Evolutionary conservation across 1,140 invertebrate genomes (phyloP), one percentile per base, ranked within the genome.

Genomic region (Saccostrea echinata): DNA sequence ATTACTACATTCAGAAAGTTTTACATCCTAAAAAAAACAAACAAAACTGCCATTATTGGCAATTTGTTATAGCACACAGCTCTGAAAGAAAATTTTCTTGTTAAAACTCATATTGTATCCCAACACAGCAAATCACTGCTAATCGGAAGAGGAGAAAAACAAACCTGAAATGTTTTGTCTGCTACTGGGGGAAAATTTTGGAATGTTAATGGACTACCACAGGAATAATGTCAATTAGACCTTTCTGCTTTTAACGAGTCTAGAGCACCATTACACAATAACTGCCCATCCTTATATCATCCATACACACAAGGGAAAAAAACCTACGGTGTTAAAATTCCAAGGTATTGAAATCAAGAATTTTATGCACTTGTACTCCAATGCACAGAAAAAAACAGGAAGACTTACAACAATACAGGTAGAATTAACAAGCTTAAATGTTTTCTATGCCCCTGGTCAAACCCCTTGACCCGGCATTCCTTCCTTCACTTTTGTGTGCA

Each of bases 131-230:
- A 30, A 76, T 18, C 68, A 33, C 24, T 76, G 68, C 68, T 13
- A 76, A 76, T 76, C 16, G 27, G 68, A 33, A 33, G 12, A 76
- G 8, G 18, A n/a, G 16, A 61, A 43, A 76, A 76, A 76, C 68
- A 76, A 76, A 76, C 68, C 68, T 76, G 68, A 76, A 76, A 76
- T 16, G 55, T 61, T 61, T 76, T 76, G 68, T 76, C 68, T 76
- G 68, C 30, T 76, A 76, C 68, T 76, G 24, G 21, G 21, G 27
- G 24, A 76, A 76, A 76, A 18, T 76, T 33, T 76, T 30, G 68
- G 68, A 76, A 76, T 30, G 68, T 76, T 76, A 76, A 76, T 76
- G 68, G 24, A 61, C 18, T n/a, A 61, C 55, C 55, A 21, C 18
- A 6, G 11, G 27, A 76, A 30, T 76, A 33, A 27, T 76, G 68